A percentile compares a stretch with the other conserved stretches of the same genome.
Conservation (phyloP, 1,140 invertebrate genomes). For the Lucilia sericata region DNA sequence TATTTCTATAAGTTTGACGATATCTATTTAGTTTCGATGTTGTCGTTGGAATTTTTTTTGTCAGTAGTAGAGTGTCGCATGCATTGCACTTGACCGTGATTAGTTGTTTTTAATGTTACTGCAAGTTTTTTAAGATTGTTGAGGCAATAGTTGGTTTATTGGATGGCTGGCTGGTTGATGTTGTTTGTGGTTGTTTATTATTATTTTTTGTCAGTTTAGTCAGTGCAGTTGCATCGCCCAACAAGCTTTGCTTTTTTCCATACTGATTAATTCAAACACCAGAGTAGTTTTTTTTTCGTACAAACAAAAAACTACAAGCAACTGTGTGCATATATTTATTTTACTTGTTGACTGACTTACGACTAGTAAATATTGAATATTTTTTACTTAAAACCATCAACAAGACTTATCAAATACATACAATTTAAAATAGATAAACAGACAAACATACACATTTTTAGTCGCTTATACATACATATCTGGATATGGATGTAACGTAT, state of each 20-base stretch:
- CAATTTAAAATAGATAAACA: too few species aligned
- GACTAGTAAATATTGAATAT: not conserved
- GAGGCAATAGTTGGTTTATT: not conserved
- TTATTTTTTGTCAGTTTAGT: not conserved
- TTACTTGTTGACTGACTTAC: not conserved
- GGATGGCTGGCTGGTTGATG: too few species aligned
- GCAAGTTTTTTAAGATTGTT: not conserved
- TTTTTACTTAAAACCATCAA: not conserved
- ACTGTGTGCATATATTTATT: too few species aligned
- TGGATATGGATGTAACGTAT: too few species aligned
- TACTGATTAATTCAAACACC: not conserved
- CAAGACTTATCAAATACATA: too few species aligned
- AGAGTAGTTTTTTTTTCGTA: not conserved
- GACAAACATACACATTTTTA: too few species aligned
- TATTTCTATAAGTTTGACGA: too few species aligned
- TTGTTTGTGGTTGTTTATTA: not conserved
- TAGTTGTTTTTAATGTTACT: slow-evolving; percentile 24
- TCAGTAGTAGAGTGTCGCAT: slow-evolving; percentile 32
- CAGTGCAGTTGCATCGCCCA: slow-evolving; percentile 35
- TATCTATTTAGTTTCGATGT: not conserved
- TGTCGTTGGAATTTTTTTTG: slow-evolving; percentile 2
- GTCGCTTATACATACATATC: too few species aligned
- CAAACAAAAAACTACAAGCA: too few species aligned
- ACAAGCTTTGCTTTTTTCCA: not conserved
- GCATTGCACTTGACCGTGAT: slow-evolving; percentile 41